Evolutionary conservation across 2,113 vertebrate genomes (phyloP).

Genomic region (Callionymus lyra): DNA sequence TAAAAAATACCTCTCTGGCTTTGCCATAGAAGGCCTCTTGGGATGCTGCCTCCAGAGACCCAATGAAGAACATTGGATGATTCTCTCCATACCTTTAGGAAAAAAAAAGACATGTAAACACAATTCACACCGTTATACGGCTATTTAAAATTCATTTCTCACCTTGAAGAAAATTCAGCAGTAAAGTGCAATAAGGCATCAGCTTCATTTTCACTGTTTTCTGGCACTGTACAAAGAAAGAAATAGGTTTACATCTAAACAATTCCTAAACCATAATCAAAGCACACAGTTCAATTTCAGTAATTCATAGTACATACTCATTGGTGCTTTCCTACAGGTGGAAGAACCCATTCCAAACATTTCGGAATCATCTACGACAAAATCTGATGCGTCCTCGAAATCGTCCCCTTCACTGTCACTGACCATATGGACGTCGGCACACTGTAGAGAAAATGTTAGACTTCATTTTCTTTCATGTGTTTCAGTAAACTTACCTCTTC

Average conservation of each 20-base stretch:
- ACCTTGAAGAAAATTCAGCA: conserved; percentile 98
- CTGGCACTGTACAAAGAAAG: conserved; percentile 78
- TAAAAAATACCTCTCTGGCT: conserved; percentile 94
- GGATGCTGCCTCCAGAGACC: conserved; percentile 95
- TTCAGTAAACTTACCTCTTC: conserved; percentile 74
- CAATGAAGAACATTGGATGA: conserved; percentile 98
- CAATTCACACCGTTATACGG: background rate
- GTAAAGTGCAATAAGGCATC: conserved; percentile 99
- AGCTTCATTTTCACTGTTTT: conserved; percentile 96
- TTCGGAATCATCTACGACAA: conserved; percentile 94
- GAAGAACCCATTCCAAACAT: conserved; percentile 90
- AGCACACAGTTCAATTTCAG: background rate
- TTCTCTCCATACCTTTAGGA: conserved; percentile 87
- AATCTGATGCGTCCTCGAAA: conserved; percentile 96
- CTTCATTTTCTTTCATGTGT: background rate
- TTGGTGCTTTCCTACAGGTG: conserved; percentile 87
- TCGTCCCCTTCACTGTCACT: conserved; percentile 97
- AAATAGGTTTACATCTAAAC: no score
- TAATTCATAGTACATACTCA: conserved; percentile 75
- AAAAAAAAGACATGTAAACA: conserved; percentile 11
- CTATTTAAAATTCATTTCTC: conserved; percentile 20
- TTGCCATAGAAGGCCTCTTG: conserved; percentile 98
- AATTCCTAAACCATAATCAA: background rate
- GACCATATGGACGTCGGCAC: conserved; percentile 97
- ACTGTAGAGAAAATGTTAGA: conserved; percentile 54